phyloP scores from a whole-genome alignment of 2,888 invertebrate genomes.

The Euzophera pinguis region DNA sequence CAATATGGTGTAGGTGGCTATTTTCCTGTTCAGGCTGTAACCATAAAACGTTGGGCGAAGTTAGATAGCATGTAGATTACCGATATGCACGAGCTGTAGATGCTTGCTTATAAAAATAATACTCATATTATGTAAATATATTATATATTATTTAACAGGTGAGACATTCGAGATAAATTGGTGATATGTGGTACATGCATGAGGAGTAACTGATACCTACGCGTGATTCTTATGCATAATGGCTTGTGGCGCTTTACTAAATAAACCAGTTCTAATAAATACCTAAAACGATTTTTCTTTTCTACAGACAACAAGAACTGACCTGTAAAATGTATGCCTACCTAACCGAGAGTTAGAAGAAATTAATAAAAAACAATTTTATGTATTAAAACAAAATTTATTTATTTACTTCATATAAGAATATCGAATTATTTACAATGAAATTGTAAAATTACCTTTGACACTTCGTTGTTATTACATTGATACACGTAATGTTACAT shows the following conservation, averaged over 20 bases:
- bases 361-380: slow-evolving; percentile 31
- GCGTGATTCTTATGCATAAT: neutral
- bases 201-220: neutral
- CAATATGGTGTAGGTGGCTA: no score
- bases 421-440: slow-evolving; percentile 78
- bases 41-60: no score
- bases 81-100: no score
- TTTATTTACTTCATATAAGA: slow-evolving; percentile 76
- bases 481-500: slow-evolving; percentile 66
- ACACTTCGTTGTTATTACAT: slow-evolving; percentile 73
- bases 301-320: slow-evolving; percentile 15
- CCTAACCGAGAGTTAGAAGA: neutral
- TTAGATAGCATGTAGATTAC: no score
- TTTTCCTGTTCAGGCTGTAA: no score
- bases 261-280: slow-evolving; percentile 6
- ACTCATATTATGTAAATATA: no score
- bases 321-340: slow-evolving; percentile 9
- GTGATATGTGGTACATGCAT: slow-evolving; percentile 1
- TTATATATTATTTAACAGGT: slow-evolving; percentile 33
- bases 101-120: neutral
- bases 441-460: slow-evolving; percentile 64
- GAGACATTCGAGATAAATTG: slow-evolving; percentile 18
- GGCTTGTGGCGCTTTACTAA: slow-evolving; percentile 5
- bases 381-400: slow-evolving; percentile 77
- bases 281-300: slow-evolving; percentile 15